A percentile compares a stretch with the other conserved stretches of the same genome.
These are phyloP conservation scores for Cataglyphis hispanica DNA, from an alignment of 1,140 invertebrate genomes.

Conservation along the genomic window DNA sequence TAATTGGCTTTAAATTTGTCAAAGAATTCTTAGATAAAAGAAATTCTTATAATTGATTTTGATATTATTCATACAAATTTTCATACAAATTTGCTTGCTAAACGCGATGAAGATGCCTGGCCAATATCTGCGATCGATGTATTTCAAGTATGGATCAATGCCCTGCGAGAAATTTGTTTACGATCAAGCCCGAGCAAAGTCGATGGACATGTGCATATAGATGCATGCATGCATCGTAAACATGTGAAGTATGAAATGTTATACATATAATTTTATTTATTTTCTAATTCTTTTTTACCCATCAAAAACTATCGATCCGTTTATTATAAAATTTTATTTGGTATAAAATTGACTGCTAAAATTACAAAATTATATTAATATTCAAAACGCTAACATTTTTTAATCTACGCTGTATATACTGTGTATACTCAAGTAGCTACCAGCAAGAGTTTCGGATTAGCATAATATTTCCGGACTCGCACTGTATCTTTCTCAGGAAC, in stretches of 20 bases:
- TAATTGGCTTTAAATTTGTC: background rate
- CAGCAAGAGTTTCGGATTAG: constrained; percentile 25
- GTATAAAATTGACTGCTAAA: background rate
- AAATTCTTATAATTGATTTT: background rate
- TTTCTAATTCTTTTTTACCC: background rate
- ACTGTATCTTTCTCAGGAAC: background rate
- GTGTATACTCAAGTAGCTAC: background rate
- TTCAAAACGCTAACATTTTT: background rate
- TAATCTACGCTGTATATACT: background rate
- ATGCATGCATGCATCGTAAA: background rate
- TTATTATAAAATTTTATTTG: constrained; percentile 5
- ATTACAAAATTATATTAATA: constrained; percentile 2
- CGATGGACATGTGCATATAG: background rate
- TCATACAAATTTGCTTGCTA: background rate
- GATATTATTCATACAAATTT: no score
- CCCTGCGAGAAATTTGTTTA: constrained; percentile 67
- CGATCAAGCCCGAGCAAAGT: constrained; percentile 39
- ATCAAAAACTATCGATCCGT: background rate
- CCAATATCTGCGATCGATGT: constrained; percentile 45
- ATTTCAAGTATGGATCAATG: constrained; percentile 51
- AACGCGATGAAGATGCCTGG: background rate
- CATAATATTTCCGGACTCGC: constrained; percentile 36
- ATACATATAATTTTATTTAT: background rate
- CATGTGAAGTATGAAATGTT: background rate
- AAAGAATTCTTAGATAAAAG: background rate